These are phyloP conservation scores for Tholera decimalis DNA, from an alignment of 2,888 invertebrate species.

Conservation along the genomic window DNA sequence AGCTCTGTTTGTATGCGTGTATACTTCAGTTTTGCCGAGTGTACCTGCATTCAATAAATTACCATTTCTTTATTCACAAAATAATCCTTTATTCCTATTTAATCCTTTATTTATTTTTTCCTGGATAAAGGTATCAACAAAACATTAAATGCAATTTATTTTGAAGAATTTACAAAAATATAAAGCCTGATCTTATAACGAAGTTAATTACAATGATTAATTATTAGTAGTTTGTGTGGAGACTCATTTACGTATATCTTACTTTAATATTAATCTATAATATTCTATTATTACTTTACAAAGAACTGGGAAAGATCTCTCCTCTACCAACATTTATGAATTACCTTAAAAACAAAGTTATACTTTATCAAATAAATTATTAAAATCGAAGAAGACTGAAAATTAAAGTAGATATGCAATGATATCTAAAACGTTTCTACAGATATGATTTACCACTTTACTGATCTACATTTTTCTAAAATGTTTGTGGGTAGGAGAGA, in stretches of 20 bases:
- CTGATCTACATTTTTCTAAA: not conserved
- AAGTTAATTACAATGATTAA: constrained; percentile 9
- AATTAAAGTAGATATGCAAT: too few relatives aligned
- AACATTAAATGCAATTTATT: constrained; percentile 22
- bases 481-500: not conserved
- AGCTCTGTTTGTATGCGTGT: not conserved
- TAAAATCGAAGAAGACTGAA: too few relatives aligned
- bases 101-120: not conserved
- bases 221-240: constrained; percentile 21
- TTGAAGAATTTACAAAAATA: constrained; percentile 43
- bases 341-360: too few relatives aligned
- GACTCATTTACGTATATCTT: constrained; percentile 34
- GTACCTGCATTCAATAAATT: not conserved
- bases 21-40: not conserved
- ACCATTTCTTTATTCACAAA: not conserved
- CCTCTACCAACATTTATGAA: not conserved
- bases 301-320: constrained; percentile 7
- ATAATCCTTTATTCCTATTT: too few relatives aligned
- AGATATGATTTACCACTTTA: too few relatives aligned
- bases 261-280: constrained; percentile 22
- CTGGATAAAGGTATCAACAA: constrained; percentile 2
- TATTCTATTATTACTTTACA: constrained; percentile 34
- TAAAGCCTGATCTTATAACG: constrained; percentile 3
- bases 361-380: not conserved
- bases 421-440: too few relatives aligned